These are phyloP conservation scores for Halocynthia roretzi DNA, from an alignment of 23 tunicate genomes.

Conservation along the genomic window DNA sequence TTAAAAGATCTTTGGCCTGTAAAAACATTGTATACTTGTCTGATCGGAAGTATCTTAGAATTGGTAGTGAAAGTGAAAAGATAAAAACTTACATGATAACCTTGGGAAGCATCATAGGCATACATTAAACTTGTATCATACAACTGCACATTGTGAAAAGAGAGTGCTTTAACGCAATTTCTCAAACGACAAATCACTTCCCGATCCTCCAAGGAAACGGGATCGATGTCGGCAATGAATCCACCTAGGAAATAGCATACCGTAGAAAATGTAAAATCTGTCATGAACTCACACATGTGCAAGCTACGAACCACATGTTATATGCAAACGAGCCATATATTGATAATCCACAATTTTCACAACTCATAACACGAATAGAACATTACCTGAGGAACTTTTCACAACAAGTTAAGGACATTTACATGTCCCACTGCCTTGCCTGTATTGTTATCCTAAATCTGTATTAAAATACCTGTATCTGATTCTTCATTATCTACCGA, in stretches of 20 bases:
- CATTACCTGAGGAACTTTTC: too few relatives aligned
- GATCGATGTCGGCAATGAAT: conserved; percentile 61
- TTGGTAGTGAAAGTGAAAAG: neutral
- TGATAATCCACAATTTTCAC: too few relatives aligned
- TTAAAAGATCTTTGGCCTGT: conserved; percentile 61
- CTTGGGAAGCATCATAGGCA: conserved; percentile 74
- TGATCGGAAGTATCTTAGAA: neutral
- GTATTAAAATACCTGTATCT: conserved; percentile 15
- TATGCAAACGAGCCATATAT: too few relatives aligned
- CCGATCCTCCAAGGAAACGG: conserved; percentile 70
- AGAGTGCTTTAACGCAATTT: conserved; percentile 57
- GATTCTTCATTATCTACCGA: conserved; percentile 9
- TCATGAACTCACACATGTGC: too few relatives aligned
- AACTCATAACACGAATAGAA: too few relatives aligned
- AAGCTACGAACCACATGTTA: too few relatives aligned
- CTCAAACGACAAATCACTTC: conserved; percentile 88
- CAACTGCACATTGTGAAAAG: conserved; percentile 69
- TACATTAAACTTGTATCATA: conserved; percentile 91
- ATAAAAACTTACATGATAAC: conserved; percentile 47
- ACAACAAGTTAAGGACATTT: neutral
- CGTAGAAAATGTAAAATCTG: too few relatives aligned
- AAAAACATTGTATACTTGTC: neutral
- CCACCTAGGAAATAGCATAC: conserved; percentile 25
- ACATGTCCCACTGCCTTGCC: neutral
- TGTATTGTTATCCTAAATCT: neutral